Conservation (phyloP, 2,888 invertebrate genomes). For the Erebia palarica region DNA sequence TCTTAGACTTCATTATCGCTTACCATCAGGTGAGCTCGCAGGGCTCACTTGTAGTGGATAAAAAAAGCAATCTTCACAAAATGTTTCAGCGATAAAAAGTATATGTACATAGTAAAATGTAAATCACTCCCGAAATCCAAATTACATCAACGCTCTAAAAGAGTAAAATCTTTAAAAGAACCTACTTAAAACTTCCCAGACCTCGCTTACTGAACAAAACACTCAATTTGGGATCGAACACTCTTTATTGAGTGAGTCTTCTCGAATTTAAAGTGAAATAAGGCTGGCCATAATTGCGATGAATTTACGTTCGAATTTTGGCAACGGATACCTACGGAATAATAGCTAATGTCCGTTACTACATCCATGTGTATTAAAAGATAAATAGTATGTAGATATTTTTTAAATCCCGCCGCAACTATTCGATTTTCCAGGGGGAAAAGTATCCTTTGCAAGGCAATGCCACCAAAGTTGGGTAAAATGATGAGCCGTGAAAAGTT, state of each 20-base stretch:
- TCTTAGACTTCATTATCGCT: too few species aligned
- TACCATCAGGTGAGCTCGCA: too few species aligned
- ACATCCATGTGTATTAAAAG: too few species aligned
- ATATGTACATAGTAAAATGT: not conserved
- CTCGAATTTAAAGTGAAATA: constrained; percentile 22
- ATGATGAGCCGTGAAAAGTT: too few species aligned
- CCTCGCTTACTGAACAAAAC: constrained; percentile 58
- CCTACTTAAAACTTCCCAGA: constrained; percentile 50
- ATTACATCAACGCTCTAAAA: constrained; percentile 32
- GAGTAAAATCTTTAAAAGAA: constrained; percentile 20
- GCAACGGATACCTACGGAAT: not conserved
- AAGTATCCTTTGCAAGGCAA: too few species aligned
- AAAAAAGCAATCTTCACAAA: not conserved
- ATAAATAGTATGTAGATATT: too few species aligned
- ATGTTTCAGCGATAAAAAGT: not conserved
- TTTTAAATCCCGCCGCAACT: too few species aligned
- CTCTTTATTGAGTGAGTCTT: constrained; percentile 44
- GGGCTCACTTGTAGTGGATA: too few species aligned
- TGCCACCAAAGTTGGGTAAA: too few species aligned
- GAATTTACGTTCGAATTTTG: not conserved
- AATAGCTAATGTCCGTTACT: not conserved
- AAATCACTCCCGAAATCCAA: constrained; percentile 10
- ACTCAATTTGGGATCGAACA: constrained; percentile 62
- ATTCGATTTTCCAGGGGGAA: too few species aligned
- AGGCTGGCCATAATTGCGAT: constrained; percentile 4